These are phyloP conservation scores for Euura lappo DNA, from an alignment of 1,140 invertebrate genomes.

Conservation along the genomic window DNA sequence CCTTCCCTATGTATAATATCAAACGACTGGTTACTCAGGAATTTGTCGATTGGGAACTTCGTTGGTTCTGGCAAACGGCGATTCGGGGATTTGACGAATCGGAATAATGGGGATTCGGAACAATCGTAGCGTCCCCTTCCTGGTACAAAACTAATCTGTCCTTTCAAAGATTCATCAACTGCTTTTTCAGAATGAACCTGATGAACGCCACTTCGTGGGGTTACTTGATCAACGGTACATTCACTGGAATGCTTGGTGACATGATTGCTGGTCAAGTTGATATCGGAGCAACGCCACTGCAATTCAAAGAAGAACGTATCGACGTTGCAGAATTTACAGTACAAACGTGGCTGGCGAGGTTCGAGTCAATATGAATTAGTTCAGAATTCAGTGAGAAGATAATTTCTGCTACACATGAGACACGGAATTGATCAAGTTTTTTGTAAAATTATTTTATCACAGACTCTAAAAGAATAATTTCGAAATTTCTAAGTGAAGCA, in stretches of 20 bases:
- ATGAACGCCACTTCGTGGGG: conserved; percentile 67
- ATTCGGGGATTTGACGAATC: too few relatives aligned
- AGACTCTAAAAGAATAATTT: neutral
- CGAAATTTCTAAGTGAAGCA: neutral
- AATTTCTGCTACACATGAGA: too few relatives aligned
- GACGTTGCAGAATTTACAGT: conserved; percentile 66
- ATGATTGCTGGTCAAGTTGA: conserved; percentile 65
- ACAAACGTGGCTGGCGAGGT: conserved; percentile 66
- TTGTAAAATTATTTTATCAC: conserved; percentile 18
- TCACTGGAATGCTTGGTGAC: conserved; percentile 71
- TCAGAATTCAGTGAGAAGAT: neutral
- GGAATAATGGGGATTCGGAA: too few relatives aligned
- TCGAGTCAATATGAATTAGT: conserved; percentile 20
- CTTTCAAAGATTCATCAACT: too few relatives aligned
- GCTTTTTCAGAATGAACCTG: conserved; percentile 59
- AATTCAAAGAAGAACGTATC: conserved; percentile 64
- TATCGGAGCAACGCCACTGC: conserved; percentile 66
- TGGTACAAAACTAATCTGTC: too few relatives aligned
- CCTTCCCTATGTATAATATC: too few relatives aligned
- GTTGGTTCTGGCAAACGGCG: too few relatives aligned
- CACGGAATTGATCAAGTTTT: neutral
- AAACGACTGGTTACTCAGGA: too few relatives aligned
- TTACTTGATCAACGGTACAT: conserved; percentile 67
- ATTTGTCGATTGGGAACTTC: too few relatives aligned
- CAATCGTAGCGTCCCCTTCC: too few relatives aligned